A percentile compares a stretch with the other conserved stretches of the same genome.
These are phyloP conservation scores for Metalampra italica DNA, from an alignment of 2,888 invertebrate genomes.

Conservation along the genomic window DNA sequence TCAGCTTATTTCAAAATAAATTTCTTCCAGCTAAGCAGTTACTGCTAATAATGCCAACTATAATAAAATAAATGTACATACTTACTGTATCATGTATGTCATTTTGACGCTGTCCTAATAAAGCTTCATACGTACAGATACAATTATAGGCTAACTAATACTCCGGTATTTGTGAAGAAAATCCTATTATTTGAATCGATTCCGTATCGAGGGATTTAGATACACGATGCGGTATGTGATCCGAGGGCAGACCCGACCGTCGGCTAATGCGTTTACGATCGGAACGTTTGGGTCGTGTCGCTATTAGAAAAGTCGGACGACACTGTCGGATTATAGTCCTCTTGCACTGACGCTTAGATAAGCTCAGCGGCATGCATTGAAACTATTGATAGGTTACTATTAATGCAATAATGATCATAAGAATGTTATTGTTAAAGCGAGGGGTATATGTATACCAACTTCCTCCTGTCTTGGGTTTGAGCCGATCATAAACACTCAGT, in stretches of 20 bases:
- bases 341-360: conserved; percentile 7
- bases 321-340: conserved; percentile 39
- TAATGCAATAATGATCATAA: not conserved
- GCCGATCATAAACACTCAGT: too few relatives aligned
- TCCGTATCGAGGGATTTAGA: conserved; percentile 31
- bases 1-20: too few relatives aligned
- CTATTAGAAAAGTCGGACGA: conserved; percentile 39
- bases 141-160: not conserved
- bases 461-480: too few relatives aligned
- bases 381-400: conserved; percentile 1
- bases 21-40: too few relatives aligned
- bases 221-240: conserved; percentile 38
- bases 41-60: too few relatives aligned
- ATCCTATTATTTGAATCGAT: conserved; percentile 17
- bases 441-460: too few relatives aligned
- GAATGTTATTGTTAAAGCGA: too few relatives aligned
- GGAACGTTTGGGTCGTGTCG: conserved; percentile 57
- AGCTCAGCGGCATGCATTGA: conserved; percentile 5
- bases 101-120: too few relatives aligned
- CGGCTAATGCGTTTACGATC: conserved; percentile 59
- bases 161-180: not conserved
- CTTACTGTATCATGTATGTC: too few relatives aligned
- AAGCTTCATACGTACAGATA: too few relatives aligned
- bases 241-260: conserved; percentile 47
- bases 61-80: too few relatives aligned